Percentiles rank a stretch among this genome's conserved stretches.
These are phyloP conservation scores for Papilio demoleus DNA, from an alignment of 2,888 invertebrate genomes.

Conservation along the genomic window DNA sequence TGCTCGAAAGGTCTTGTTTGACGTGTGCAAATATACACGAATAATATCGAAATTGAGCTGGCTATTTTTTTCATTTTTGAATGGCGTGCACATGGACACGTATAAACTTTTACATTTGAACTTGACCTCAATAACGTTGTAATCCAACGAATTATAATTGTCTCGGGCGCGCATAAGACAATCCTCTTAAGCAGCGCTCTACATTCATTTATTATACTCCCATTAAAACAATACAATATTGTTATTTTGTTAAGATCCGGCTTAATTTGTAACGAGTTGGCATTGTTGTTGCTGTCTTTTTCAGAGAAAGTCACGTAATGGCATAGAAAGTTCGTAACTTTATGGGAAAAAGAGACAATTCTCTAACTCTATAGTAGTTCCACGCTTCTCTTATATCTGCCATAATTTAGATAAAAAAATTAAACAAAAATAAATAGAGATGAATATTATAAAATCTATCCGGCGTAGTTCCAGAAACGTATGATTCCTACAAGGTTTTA, in stretches of 20 bases:
- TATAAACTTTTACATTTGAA: neutral
- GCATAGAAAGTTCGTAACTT: neutral
- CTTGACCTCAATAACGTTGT: neutral
- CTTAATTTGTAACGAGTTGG: neutral
- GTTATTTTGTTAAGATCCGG: neutral
- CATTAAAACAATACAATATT: constrained; percentile 20
- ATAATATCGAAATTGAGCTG: constrained; percentile 10
- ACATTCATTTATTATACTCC: constrained; percentile 5
- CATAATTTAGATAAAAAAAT: too few relatives aligned
- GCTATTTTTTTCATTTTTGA: neutral
- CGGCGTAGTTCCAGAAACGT: neutral
- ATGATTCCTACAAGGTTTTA: neutral
- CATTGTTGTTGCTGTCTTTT: constrained; percentile 16
- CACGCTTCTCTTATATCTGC: too few relatives aligned
- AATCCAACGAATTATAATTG: neutral
- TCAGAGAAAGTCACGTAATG: neutral
- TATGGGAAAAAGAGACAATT: neutral
- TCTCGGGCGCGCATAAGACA: neutral
- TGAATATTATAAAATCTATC: neutral
- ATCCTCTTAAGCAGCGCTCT: neutral
- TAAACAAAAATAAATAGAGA: neutral
- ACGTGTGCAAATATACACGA: constrained; percentile 20
- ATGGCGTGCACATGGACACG: neutral
- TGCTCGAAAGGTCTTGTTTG: constrained; percentile 16
- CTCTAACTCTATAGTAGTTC: neutral